phyloP scores from a whole-genome alignment of 2,888 invertebrate species.

The Drosophila peninsularis region DNA sequence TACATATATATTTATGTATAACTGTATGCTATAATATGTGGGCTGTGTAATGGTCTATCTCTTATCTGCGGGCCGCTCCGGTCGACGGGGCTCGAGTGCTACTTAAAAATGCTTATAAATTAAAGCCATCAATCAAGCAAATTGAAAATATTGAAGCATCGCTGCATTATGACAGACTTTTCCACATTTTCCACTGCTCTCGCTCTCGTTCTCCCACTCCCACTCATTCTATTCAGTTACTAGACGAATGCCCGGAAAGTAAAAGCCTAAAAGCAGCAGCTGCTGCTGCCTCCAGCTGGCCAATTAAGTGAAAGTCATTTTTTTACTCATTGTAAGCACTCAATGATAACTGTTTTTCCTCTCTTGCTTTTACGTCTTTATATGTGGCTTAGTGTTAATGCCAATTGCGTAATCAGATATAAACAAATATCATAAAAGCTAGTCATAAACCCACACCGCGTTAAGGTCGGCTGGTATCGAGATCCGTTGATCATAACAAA shows the following conservation, averaged over 20 bases:
- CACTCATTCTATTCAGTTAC: slow-evolving; percentile 2
- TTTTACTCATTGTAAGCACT: slow-evolving; percentile 9
- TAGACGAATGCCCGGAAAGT: slow-evolving; percentile 36
- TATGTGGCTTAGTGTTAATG: slow-evolving; percentile 24
- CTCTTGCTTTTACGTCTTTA: background rate
- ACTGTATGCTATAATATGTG: slow-evolving; percentile 28
- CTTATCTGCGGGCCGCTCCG: slow-evolving; percentile 40
- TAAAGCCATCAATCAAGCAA: slow-evolving; percentile 55
- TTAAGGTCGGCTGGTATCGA: slow-evolving; percentile 21
- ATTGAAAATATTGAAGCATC: slow-evolving; percentile 57
- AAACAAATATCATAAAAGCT: slow-evolving; percentile 38
- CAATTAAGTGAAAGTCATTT: slow-evolving; percentile 66
- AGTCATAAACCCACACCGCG: slow-evolving; percentile 34
- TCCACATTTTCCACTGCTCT: background rate
- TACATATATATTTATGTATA: background rate
- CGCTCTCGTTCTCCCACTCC: background rate
- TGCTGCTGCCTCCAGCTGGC: slow-evolving; percentile 11
- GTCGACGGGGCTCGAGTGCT: slow-evolving; percentile 28
- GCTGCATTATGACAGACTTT: slow-evolving; percentile 40
- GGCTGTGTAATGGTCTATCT: slow-evolving; percentile 21
- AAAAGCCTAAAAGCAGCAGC: slow-evolving; percentile 38
- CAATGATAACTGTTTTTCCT: slow-evolving; percentile 11
- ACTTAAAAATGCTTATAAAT: slow-evolving; percentile 53
- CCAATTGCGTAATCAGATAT: slow-evolving; percentile 37
- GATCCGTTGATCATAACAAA: slow-evolving; percentile 32